Evolutionary conservation across 1,140 invertebrate genomes (phyloP), one percentile per base, ranked within the genome.

Genomic region (Acyrthosiphon pisum): DNA sequence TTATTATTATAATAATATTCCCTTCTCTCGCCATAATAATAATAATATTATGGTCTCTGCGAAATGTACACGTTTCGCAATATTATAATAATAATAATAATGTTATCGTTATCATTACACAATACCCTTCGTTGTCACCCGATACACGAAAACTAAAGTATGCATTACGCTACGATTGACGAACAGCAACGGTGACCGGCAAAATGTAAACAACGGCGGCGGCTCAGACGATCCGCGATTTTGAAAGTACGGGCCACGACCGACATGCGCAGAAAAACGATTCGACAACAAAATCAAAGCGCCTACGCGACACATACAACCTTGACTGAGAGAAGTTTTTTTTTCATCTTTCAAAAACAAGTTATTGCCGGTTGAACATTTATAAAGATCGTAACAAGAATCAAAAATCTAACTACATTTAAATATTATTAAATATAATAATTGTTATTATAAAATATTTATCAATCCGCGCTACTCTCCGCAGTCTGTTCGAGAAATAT

Each of bases 111-210:
- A 76, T 76, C 14, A 76, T 76, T 76, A n/a, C 60, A 76, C 60
- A 76, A 76, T 76, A 76, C 60, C 60, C 60, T n/a, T n/a, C 60
- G 60, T 76, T 76, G 60, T 76, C 60, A 76, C 60, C 60, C n/a
- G 60, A 76, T 76, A 76, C 60, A n/a, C 60, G 60, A 76, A n/a
- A 41, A 41, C 41, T 41, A 41, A 76, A n/a, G 30, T 76, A n/a
- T n/a, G 60, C 30, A 76, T 76, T n/a, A n/a, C 30, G 6, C 50
- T 53, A 53, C 50, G 18, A 50, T 60, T 60, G 9, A 76, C 14
- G 60, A n/a, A 76, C 30, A n/a, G n/a, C 30, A n/a, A n/a, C 30
- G n/a, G 60, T n/a, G 60, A 76, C 60, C 60, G 30, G n/a, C 60
- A 76, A 76, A 76, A 76, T 76, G 60, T 76, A 76, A 76, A 76